Evolutionary conservation across 2,888 invertebrate genomes (phyloP).

Genomic region (Erannis defoliaria): DNA sequence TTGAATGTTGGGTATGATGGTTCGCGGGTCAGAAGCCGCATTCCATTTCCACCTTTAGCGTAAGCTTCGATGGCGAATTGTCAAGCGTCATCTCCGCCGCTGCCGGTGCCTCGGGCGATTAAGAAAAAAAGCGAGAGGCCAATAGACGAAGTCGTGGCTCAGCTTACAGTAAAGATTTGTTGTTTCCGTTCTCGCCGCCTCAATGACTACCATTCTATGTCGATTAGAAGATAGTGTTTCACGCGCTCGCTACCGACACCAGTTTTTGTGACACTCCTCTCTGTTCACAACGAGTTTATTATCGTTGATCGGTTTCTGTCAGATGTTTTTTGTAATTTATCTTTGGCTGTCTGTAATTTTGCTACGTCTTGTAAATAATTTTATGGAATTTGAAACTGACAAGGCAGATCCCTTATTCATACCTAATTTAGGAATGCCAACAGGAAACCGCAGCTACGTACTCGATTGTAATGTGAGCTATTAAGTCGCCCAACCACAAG

Average conservation of each 20-base stretch:
- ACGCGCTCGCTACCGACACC: conserved; percentile 82
- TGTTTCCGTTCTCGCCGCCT: conserved; percentile 83
- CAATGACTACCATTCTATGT: conserved; percentile 85
- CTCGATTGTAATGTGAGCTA: conserved; percentile 73
- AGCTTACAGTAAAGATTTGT: conserved; percentile 80
- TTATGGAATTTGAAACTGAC: conserved; percentile 22
- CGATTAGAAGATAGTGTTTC: conserved; percentile 85
- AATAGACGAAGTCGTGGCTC: conserved; percentile 68
- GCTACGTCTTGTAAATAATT: conserved; percentile 48
- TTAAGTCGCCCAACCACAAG: conserved; percentile 80
- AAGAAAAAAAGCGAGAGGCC: conserved; percentile 77
- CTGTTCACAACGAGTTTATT: conserved; percentile 80
- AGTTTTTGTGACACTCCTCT: conserved; percentile 83
- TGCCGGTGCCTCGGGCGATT: conserved; percentile 51
- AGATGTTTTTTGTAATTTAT: conserved; percentile 57
- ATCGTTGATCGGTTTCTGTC: conserved; percentile 73
- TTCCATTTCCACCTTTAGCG: conserved; percentile 66
- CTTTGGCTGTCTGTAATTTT: conserved; percentile 48
- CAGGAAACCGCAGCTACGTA: conserved; percentile 76
- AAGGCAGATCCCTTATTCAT: conserved; percentile 45
- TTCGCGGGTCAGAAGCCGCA: conserved; percentile 75
- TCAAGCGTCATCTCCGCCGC: conserved; percentile 59
- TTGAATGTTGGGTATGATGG: conserved; percentile 65
- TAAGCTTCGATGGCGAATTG: conserved; percentile 72
- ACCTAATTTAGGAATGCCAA: conserved; percentile 59